These are phyloP conservation scores for honey bee (Apis mellifera) DNA, from an alignment of 1,140 invertebrate species.

Conservation along the genomic window DNA sequence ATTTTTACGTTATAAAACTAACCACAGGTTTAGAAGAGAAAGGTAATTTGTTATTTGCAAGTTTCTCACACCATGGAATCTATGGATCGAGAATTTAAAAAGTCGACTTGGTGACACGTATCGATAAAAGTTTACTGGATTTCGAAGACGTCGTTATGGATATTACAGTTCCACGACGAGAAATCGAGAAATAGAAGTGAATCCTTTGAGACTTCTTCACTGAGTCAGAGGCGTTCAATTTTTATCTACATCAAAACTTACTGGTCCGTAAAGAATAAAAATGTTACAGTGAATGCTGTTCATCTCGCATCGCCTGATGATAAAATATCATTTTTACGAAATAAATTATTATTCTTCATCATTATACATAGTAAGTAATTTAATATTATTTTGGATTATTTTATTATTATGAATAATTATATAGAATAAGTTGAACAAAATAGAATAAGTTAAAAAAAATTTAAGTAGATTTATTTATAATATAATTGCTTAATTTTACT, in stretches of 20 bases:
- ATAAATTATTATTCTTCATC: not conserved
- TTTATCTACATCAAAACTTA: conserved; percentile 27
- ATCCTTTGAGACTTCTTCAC: conserved; percentile 11
- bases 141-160: not conserved
- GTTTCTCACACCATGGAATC: too few species aligned
- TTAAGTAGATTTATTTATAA: too few species aligned
- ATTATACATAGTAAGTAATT: too few species aligned
- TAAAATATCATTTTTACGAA: not conserved
- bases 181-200: not conserved
- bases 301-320: not conserved
- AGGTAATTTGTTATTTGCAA: not conserved
- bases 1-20: not conserved
- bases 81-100: conserved; percentile 1
- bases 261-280: conserved; percentile 14
- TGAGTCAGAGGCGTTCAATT: not conserved
- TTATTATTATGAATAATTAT: too few species aligned
- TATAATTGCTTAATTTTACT: too few species aligned
- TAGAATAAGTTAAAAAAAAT: too few species aligned
- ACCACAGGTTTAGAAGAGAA: too few species aligned
- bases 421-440: too few species aligned
- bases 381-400: too few species aligned
- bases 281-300: not conserved
- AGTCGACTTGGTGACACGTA: not conserved
- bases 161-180: not conserved
- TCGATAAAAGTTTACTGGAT: not conserved